Evolutionary conservation across 2,888 invertebrate genomes (phyloP).

Genomic region (Cenopis cana): DNA sequence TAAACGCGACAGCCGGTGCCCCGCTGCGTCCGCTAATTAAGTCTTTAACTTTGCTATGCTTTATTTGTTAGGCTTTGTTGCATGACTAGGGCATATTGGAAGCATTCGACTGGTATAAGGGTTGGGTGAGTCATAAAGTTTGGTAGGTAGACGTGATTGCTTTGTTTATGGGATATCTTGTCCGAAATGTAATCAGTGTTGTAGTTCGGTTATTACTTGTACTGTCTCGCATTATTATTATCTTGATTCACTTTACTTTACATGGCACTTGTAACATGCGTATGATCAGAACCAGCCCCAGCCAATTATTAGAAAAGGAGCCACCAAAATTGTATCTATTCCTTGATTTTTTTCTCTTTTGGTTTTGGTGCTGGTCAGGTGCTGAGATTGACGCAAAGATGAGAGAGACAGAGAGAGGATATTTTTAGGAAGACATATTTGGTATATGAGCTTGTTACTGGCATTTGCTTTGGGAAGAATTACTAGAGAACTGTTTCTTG

Average conservation of each 20-base stretch:
- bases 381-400: too few relatives aligned
- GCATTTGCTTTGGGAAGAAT: neutral
- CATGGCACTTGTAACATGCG: too few relatives aligned
- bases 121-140: conserved; percentile 16
- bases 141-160: conserved; percentile 7
- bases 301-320: too few relatives aligned
- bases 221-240: neutral
- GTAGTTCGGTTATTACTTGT: neutral
- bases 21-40: conserved; percentile 81
- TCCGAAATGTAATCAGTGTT: neutral
- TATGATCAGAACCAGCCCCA: too few relatives aligned
- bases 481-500: neutral
- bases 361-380: too few relatives aligned
- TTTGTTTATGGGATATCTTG: neutral
- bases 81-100: conserved; percentile 30
- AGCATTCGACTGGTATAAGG: neutral
- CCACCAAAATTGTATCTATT: too few relatives aligned
- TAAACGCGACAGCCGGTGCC: conserved; percentile 71
- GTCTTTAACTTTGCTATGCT: conserved; percentile 70
- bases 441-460: neutral
- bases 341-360: too few relatives aligned
- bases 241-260: too few relatives aligned
- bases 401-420: too few relatives aligned
- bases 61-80: conserved; percentile 40
- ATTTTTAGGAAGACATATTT: too few relatives aligned